Conservation (phyloP, 2,888 invertebrate genomes). For the Horisme vitalbata region DNA sequence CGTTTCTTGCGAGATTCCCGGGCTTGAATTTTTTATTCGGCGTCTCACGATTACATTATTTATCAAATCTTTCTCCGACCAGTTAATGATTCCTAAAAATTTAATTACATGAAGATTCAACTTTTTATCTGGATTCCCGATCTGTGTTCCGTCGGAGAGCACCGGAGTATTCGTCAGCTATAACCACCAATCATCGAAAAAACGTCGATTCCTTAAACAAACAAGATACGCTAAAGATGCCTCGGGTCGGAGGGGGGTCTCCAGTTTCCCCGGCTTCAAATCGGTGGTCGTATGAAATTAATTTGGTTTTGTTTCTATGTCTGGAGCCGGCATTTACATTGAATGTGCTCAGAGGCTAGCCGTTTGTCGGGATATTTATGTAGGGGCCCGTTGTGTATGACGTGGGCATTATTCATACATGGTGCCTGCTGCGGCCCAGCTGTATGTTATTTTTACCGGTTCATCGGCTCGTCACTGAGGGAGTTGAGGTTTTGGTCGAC, state of each 20-base stretch:
- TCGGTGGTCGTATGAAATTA: conserved; percentile 78
- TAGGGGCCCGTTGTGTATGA: conserved; percentile 75
- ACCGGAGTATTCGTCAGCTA: conserved; percentile 39
- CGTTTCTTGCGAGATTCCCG: conserved; percentile 18
- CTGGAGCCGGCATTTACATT: conserved; percentile 80
- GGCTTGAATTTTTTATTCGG: conserved; percentile 20
- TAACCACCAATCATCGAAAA: conserved; percentile 68
- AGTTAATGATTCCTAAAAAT: conserved; percentile 31
- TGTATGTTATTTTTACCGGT: conserved; percentile 77
- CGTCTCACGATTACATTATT: conserved; percentile 23
- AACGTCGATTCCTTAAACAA: conserved; percentile 57
- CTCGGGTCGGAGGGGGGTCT: conserved; percentile 75
- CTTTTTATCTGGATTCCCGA: conserved; percentile 59
- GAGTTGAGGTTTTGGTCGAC: conserved; percentile 43
- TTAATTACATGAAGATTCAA: conserved; percentile 30
- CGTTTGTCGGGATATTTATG: conserved; percentile 78
- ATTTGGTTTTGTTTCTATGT: conserved; percentile 81
- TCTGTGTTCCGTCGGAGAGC: conserved; percentile 55
- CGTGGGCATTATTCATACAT: conserved; percentile 79
- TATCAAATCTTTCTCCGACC: conserved; percentile 29
- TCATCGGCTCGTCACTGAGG: conserved; percentile 63
- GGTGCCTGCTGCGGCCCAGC: conserved; percentile 64
- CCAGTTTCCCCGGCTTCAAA: conserved; percentile 61
- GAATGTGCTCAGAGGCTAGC: conserved; percentile 78
- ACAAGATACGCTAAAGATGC: conserved; percentile 65